Conservation (phyloP, 1,140 invertebrate species). For the Drosophila kurseongensis region DNA sequence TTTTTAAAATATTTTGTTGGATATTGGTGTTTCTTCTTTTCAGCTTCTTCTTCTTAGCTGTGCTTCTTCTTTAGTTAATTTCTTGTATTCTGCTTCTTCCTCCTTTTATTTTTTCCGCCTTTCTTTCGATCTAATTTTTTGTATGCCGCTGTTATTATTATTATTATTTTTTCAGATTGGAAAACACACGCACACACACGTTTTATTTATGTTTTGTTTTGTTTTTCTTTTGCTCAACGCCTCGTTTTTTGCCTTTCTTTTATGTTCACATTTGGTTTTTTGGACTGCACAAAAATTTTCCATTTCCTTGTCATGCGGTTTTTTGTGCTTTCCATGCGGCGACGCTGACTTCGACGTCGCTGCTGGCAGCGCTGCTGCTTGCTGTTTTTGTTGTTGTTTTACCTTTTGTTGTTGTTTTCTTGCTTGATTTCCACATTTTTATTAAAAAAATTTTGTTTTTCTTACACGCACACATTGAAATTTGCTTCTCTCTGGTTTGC, state of each 20-base stretch:
- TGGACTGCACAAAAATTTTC: conserved; percentile 44
- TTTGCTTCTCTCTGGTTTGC: neutral
- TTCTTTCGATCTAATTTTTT: neutral
- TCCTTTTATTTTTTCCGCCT: neutral
- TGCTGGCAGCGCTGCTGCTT: conserved; percentile 22
- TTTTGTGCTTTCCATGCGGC: conserved; percentile 50
- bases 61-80: conserved; percentile 2
- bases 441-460: conserved; percentile 23
- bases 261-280: conserved; percentile 39
- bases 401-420: conserved; percentile 33
- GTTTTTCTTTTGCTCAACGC: conserved; percentile 32
- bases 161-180: conserved; percentile 6
- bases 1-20: conserved; percentile 4
- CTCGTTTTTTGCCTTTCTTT: conserved; percentile 26
- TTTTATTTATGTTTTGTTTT: conserved; percentile 33
- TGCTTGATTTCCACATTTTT: conserved; percentile 60
- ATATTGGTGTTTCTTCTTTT: conserved; percentile 5
- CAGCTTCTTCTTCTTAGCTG: neutral
- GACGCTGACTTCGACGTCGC: conserved; percentile 43
- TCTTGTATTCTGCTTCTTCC: neutral
- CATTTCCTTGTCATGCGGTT: conserved; percentile 59
- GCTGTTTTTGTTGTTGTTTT: conserved; percentile 32
- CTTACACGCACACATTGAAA: conserved; percentile 18
- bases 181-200: conserved; percentile 19
- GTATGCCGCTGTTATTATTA: conserved; percentile 4